Conservation (phyloP, 2,113 vertebrate species). For the Fulmarus glacialis region DNA sequence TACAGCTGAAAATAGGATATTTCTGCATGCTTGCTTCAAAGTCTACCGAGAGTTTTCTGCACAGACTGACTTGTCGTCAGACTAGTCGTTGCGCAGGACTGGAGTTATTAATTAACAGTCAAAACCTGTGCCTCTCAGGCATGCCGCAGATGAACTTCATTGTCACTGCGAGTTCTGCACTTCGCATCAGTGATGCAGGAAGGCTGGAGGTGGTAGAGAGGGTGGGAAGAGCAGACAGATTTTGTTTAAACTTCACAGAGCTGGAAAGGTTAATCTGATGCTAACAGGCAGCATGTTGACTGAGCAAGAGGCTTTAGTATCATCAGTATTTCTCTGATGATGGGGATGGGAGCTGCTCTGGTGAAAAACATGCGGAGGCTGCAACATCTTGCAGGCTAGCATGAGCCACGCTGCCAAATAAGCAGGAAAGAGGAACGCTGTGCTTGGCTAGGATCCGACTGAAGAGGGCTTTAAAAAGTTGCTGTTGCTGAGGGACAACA, state of each 20-base stretch:
- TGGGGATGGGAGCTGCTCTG: background rate
- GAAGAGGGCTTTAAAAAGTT: background rate
- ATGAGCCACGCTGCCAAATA: background rate
- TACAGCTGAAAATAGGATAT: conserved; percentile 70
- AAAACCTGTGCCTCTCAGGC: background rate
- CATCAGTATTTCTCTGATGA: background rate
- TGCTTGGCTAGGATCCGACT: background rate
- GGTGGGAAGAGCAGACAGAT: background rate
- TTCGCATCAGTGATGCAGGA: background rate
- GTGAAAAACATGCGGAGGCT: background rate
- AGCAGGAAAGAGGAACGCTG: background rate
- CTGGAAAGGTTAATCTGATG: background rate
- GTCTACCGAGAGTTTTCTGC: conserved; percentile 28
- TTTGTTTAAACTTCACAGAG: background rate
- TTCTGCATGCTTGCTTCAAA: conserved; percentile 71
- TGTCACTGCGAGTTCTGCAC: background rate
- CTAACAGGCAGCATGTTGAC: background rate
- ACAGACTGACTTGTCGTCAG: conserved; percentile 4
- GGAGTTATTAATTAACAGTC: conserved; percentile 55
- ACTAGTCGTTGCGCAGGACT: background rate
- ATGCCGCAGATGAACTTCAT: background rate
- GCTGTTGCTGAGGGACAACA: background rate
- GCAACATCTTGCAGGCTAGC: background rate
- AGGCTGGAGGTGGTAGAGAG: background rate
- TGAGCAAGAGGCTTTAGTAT: background rate